These are phyloP conservation scores for Blastobasis adustella DNA, from an alignment of 2,888 invertebrate genomes.

Conservation along the genomic window DNA sequence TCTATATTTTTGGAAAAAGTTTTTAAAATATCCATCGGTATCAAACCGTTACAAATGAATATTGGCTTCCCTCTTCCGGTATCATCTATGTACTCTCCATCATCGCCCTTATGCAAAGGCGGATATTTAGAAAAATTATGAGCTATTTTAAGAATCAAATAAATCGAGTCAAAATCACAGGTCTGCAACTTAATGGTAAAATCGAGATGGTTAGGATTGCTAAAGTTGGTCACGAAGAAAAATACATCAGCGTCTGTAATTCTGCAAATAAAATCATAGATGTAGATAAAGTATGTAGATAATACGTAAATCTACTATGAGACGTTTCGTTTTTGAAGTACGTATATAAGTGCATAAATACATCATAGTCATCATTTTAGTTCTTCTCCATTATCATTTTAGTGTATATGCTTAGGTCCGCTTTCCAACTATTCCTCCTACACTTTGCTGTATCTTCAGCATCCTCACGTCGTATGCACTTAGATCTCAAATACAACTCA, in stretches of 20 bases:
- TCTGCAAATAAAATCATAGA: conserved; percentile 18
- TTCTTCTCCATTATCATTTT: no score
- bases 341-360: no score
- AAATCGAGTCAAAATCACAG: conserved; percentile 25
- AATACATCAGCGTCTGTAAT: conserved; percentile 55
- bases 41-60: conserved; percentile 51
- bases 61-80: conserved; percentile 22
- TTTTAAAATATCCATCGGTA: conserved; percentile 43
- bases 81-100: not conserved
- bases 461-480: no score
- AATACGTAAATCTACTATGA: no score
- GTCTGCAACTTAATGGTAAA: conserved; percentile 27
- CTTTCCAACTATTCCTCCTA: no score
- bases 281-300: no score
- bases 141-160: not conserved
- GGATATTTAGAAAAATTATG: not conserved
- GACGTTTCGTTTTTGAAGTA: no score
- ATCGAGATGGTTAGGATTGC: conserved; percentile 45
- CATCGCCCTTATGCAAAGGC: not conserved
- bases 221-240: conserved; percentile 47
- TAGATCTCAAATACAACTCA: no score
- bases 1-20: conserved; percentile 41
- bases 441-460: no score
- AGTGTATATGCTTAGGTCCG: no score
- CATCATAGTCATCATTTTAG: no score